A percentile compares a stretch with the other conserved stretches of the same genome.
These are phyloP conservation scores for Morinoia aosen DNA, from an alignment of 2,888 invertebrate genomes.

Conservation along the genomic window DNA sequence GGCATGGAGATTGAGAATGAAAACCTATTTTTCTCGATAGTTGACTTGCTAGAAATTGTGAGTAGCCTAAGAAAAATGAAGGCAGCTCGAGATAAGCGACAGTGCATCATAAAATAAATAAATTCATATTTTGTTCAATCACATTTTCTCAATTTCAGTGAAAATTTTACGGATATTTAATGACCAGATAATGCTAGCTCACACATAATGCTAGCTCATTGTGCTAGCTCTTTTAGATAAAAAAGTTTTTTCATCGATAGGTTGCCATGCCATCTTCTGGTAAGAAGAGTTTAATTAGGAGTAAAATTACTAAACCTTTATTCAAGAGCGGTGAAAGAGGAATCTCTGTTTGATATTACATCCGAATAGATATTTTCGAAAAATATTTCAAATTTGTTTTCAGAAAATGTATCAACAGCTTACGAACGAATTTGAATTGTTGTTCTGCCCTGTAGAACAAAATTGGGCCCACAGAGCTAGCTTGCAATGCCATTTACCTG, in stretches of 20 bases:
- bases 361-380: not conserved
- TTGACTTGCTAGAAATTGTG: no score
- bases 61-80: no score
- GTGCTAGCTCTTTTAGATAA: no score
- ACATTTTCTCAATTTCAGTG: no score
- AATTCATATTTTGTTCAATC: no score
- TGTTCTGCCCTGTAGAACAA: not conserved
- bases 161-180: no score
- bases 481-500: not conserved
- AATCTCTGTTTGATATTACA: not conserved
- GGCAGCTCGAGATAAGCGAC: no score
- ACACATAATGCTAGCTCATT: no score
- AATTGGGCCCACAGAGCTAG: not conserved
- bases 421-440: not conserved
- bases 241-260: no score
- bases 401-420: not conserved
- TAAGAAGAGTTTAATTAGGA: not conserved
- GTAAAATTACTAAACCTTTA: not conserved
- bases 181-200: no score
- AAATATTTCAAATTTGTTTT: not conserved
- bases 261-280: not conserved
- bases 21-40: no score
- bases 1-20: not conserved
- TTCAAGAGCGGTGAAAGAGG: not conserved
- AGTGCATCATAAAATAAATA: no score